Base-by-base conservation (phyloP, 1,140 invertebrate genomes). In the Leptonema lineaticorne region DNA sequence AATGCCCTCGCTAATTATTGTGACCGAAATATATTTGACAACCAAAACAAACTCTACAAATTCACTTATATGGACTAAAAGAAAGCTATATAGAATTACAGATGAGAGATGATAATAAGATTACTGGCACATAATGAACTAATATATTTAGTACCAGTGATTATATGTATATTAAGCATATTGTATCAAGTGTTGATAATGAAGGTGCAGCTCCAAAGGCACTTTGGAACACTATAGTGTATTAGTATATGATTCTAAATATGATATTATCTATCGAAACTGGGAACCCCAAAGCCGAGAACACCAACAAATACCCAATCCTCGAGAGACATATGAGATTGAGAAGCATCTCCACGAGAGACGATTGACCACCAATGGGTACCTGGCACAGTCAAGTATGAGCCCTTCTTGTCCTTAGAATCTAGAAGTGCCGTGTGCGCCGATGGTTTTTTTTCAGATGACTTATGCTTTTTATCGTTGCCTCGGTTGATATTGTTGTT, bases 361-460 rank as follows among this genome's bases (percentile, higher is more conserved):
- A 33, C 8, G 29, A 22, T 20, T 18, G 6, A 53, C 16, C 14
- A n/a, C 57, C 30, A 20, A 48, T 16, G 18, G 66, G 84, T 86
- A 90, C 88, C 90, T 90, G 90, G 88, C 78, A 92, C 87, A 70
- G 89, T 85, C 76, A 91, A 85, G 82, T 91, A 91, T 74, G 87
- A 88, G 78, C 89, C 89, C 81, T 89, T 88, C 76, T 86, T 82
- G 79, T 90, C 88, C 76, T 83, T 81, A 64, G 85, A 80, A 75
- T 84, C 84, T 75, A 88, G 82, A 69, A 86, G 82, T 72, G 83
- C 83, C 69, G 83, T 84, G 76, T 86, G 83, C 72, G 85, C 83
- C 76, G 75, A 71, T 77, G 78, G 78, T 76, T 79, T 80, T 67
- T 67, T 11, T 78, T 78, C 81, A n/a, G n/a, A n/a, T n/a, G n/a